phyloP scores from a whole-genome alignment of 1,140 invertebrate species.

The Lethrus apterus region DNA sequence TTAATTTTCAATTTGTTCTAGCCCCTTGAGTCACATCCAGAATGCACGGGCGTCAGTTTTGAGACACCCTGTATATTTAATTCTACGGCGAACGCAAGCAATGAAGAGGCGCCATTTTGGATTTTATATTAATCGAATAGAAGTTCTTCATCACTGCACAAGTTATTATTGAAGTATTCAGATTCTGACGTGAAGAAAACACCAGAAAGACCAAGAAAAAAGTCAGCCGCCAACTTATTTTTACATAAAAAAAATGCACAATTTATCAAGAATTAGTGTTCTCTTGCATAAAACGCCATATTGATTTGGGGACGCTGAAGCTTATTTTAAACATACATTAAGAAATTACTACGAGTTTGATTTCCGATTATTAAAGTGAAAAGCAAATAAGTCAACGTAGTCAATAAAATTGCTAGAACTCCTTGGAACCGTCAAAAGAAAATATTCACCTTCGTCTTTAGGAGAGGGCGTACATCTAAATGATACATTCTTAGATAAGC shows the following conservation, averaged over 20 bases:
- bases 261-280: constrained; percentile 5
- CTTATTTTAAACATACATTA: constrained; percentile 14
- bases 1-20: too few relatives aligned
- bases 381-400: neutral
- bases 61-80: too few relatives aligned
- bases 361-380: neutral
- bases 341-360: constrained; percentile 16
- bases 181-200: constrained; percentile 3
- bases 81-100: too few relatives aligned
- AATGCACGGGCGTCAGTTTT: too few relatives aligned
- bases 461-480: neutral
- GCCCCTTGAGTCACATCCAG: too few relatives aligned
- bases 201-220: neutral
- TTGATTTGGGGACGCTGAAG: constrained; percentile 12
- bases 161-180: constrained; percentile 4
- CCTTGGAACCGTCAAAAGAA: neutral
- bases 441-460: neutral
- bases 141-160: constrained; percentile 2
- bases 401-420: neutral
- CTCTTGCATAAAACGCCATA: constrained; percentile 6
- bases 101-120: too few relatives aligned
- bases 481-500: too few relatives aligned
- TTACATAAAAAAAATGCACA: constrained; percentile 7
- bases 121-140: constrained; percentile 14
- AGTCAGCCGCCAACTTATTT: neutral